Percentiles rank a stretch among this genome's conserved stretches.
Conservation (phyloP, 2,888 invertebrate species). For the Coremacera marginata region DNA sequence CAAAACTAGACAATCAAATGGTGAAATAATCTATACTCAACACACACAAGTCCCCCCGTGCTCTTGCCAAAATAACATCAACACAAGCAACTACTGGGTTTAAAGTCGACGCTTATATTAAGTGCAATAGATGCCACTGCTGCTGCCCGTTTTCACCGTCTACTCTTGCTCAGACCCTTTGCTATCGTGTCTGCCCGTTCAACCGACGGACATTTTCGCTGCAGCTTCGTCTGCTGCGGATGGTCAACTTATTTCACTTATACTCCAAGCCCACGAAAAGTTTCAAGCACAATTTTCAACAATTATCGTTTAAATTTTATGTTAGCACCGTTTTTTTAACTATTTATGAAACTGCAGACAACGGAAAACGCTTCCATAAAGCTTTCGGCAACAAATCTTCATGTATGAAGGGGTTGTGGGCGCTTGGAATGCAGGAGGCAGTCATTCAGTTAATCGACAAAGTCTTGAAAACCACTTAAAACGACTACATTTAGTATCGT, state of each 20-base stretch:
- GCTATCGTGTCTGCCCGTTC: background rate
- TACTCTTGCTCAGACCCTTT: conserved; percentile 1
- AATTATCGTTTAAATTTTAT: background rate
- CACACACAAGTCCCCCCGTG: background rate
- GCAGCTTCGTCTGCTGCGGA: background rate
- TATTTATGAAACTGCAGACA: background rate
- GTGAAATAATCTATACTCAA: conserved; percentile 1
- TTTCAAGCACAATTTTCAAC: background rate
- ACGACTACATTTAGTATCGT: background rate
- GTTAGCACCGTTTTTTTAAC: background rate
- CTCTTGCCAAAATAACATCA: background rate
- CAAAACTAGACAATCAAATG: background rate
- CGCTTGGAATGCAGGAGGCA: conserved; percentile 7
- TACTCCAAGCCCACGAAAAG: background rate
- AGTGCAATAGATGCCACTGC: conserved; percentile 2
- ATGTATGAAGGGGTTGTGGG: conserved; percentile 9
- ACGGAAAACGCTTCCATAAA: background rate
- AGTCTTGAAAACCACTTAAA: conserved; percentile 6
- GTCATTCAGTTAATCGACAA: conserved; percentile 9
- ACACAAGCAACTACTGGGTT: background rate
- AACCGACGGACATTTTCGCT: background rate
- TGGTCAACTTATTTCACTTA: background rate
- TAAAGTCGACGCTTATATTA: conserved; percentile 2
- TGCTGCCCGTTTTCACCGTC: conserved; percentile 8
- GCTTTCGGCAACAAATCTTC: background rate